phyloP scores from a whole-genome alignment of 2,113 vertebrate species.

The Planiliza haematocheilus region DNA sequence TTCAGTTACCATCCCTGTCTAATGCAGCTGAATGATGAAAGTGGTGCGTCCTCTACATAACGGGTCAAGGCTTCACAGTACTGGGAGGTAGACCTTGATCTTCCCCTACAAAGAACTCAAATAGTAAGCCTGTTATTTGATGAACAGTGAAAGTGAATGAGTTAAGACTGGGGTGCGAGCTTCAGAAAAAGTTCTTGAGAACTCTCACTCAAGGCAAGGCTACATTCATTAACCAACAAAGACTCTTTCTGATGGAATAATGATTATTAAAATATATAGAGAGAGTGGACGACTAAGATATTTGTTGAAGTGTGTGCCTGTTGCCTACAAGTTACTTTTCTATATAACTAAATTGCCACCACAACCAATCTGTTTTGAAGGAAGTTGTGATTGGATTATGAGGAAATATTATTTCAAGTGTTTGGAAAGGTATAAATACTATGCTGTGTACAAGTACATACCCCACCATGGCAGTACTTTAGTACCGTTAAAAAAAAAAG shows the following conservation, averaged over 20 bases:
- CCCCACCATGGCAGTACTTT: too few relatives aligned
- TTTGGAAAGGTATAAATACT: too few relatives aligned
- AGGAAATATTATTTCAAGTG: too few relatives aligned
- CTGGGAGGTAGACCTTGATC: not conserved
- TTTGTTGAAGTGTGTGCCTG: not conserved
- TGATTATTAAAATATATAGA: not conserved
- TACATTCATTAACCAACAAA: not conserved
- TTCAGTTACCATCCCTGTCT: too few relatives aligned
- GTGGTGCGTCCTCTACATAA: not conserved
- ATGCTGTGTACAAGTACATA: too few relatives aligned
- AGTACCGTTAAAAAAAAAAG: too few relatives aligned
- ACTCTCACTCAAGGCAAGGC: not conserved
- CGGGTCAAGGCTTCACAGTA: not conserved
- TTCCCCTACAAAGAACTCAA: not conserved
- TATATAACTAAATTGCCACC: too few relatives aligned
- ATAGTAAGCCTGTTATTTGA: not conserved
- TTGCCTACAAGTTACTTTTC: too few relatives aligned
- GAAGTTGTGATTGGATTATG: too few relatives aligned
- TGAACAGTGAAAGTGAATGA: not conserved
- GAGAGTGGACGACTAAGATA: not conserved
- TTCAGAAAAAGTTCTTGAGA: not conserved
- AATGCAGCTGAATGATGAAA: too few relatives aligned
- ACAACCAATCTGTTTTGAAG: not conserved
- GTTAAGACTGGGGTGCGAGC: not conserved
- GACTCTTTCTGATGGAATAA: not conserved